phyloP scores from a whole-genome alignment of 2,797 vertebrate species.

The Pyrocephalus nanus region DNA sequence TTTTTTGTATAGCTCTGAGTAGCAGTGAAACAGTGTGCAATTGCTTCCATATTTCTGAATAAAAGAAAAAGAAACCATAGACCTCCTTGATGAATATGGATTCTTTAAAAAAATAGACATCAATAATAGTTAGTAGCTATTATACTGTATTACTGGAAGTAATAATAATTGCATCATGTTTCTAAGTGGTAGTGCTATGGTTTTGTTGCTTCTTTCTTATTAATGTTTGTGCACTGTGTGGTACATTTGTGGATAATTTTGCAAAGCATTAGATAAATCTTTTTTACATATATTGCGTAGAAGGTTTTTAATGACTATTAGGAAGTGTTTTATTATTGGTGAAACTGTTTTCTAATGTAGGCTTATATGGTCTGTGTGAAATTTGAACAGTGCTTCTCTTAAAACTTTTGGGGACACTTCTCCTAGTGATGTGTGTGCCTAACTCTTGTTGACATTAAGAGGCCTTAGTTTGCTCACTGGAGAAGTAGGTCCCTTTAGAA shows the following conservation, averaged over 20 bases:
- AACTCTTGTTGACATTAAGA: neutral
- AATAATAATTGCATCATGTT: conserved; percentile 59
- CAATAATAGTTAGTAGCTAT: conserved; percentile 66
- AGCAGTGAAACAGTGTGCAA: conserved; percentile 55
- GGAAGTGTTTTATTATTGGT: conserved; percentile 24
- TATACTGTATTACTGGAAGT: conserved; percentile 58
- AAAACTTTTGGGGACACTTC: neutral
- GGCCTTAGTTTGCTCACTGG: neutral
- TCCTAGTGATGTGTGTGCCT: neutral
- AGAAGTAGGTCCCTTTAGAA: neutral
- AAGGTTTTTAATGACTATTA: conserved; percentile 54
- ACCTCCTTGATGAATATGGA: conserved; percentile 60
- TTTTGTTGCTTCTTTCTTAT: conserved; percentile 56
- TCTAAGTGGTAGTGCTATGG: conserved; percentile 58
- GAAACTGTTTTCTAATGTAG: conserved; percentile 11
- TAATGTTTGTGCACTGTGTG: conserved; percentile 57
- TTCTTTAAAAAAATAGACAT: conserved; percentile 58
- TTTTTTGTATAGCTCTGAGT: conserved; percentile 36
- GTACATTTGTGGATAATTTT: conserved; percentile 64
- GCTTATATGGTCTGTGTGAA: conserved; percentile 16
- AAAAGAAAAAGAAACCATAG: conserved; percentile 31
- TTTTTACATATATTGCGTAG: conserved; percentile 48
- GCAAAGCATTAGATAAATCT: conserved; percentile 59
- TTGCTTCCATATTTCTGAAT: conserved; percentile 63
- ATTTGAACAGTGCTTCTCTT: conserved; percentile 9